Evolutionary conservation across 2,888 invertebrate genomes (phyloP).

Genomic region (Melanostoma mellinum): DNA sequence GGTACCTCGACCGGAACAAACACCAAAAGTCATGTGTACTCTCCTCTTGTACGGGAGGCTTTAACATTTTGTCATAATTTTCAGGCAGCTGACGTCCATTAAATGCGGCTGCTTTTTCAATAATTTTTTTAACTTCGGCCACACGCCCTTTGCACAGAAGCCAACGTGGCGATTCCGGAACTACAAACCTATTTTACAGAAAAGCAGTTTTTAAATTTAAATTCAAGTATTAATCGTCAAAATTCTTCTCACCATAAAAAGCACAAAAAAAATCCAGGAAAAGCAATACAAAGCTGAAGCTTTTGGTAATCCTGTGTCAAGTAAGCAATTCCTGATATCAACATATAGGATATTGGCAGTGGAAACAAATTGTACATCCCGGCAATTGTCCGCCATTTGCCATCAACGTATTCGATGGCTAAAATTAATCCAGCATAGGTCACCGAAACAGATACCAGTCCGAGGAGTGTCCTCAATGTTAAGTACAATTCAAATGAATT

Average conservation of each 20-base stretch:
- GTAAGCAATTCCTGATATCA: constrained; percentile 88
- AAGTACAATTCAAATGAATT: constrained; percentile 88
- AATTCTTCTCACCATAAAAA: constrained; percentile 85
- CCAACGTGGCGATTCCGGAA: constrained; percentile 93
- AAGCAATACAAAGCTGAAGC: constrained; percentile 87
- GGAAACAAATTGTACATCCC: constrained; percentile 92
- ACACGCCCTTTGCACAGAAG: constrained; percentile 87
- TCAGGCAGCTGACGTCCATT: constrained; percentile 86
- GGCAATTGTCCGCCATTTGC: constrained; percentile 90
- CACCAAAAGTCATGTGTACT: constrained; percentile 85
- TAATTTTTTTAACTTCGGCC: constrained; percentile 86
- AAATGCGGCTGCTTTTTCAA: constrained; percentile 86
- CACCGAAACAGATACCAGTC: constrained; percentile 90
- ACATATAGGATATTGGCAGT: constrained; percentile 89
- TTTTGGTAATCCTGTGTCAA: constrained; percentile 88
- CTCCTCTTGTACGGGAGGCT: constrained; percentile 83
- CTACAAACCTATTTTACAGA: constrained; percentile 84
- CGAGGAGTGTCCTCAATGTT: constrained; percentile 87
- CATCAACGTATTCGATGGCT: constrained; percentile 90
- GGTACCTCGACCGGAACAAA: constrained; percentile 86
- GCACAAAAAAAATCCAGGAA: constrained; percentile 88
- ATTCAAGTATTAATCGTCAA: background rate
- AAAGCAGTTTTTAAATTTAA: background rate
- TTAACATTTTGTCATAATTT: constrained; percentile 87
- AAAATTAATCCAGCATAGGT: constrained; percentile 92